Evolutionary conservation across 2,113 vertebrate species (phyloP).

Genomic region (Asarcornis scutulata): DNA sequence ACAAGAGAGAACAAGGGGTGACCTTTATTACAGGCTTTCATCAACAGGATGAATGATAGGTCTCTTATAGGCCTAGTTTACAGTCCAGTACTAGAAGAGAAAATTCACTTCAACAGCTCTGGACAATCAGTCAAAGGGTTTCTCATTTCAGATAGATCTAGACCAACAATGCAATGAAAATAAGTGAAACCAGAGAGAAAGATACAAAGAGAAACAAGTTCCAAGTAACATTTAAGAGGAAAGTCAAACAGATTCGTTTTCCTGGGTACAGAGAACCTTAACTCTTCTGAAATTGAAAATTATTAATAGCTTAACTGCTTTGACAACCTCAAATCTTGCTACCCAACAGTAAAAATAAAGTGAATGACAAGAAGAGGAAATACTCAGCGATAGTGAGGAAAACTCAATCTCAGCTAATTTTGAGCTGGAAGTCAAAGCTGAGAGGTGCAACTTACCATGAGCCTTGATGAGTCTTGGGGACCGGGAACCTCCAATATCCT

Average conservation of each 20-base stretch:
- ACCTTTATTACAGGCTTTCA: neutral
- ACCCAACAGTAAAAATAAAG: accelerated
- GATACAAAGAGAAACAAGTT: neutral
- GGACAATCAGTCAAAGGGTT: neutral
- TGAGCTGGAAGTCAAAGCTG: neutral
- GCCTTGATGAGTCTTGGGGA: slow-evolving; percentile 79
- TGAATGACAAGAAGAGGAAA: neutral
- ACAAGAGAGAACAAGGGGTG: neutral
- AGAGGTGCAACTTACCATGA: slow-evolving; percentile 77
- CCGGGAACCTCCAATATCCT: slow-evolving; percentile 79
- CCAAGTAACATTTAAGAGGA: neutral
- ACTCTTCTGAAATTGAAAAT: neutral
- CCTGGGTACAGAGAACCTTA: neutral
- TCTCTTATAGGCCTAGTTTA: neutral
- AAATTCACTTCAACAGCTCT: neutral
- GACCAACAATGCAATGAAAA: neutral
- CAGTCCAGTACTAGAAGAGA: neutral
- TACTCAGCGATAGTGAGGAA: neutral
- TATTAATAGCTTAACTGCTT: neutral
- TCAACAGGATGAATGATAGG: neutral
- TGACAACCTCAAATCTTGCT: neutral
- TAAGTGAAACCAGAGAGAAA: neutral
- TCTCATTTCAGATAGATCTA: neutral
- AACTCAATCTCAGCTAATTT: neutral
- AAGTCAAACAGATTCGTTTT: neutral